Conservation (phyloP, 2,888 invertebrate genomes). For the Fragum fragum region DNA sequence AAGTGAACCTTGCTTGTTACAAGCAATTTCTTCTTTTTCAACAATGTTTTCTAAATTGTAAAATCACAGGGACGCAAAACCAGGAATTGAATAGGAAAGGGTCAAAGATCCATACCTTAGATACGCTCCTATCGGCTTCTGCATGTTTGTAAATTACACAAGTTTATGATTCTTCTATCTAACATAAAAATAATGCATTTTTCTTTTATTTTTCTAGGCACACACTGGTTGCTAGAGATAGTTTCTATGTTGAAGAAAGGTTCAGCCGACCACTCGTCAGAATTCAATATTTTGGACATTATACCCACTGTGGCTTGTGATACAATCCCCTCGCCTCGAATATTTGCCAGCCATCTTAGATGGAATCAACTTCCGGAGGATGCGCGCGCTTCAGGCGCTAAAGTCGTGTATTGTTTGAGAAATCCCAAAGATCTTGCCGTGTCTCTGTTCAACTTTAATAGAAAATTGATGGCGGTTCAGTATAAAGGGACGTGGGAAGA, state of each 20-base stretch:
- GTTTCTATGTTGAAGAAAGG: slow-evolving; percentile 37
- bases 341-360: slow-evolving; percentile 34
- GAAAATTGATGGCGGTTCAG: not conserved
- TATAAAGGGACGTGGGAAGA: slow-evolving; percentile 40
- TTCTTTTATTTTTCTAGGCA: slow-evolving; percentile 17
- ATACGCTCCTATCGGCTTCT: too few relatives aligned
- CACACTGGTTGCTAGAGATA: slow-evolving; percentile 46
- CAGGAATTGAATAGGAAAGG: too few relatives aligned
- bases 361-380: slow-evolving; percentile 39
- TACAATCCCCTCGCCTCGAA: slow-evolving; percentile 23
- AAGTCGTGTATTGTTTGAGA: slow-evolving; percentile 42
- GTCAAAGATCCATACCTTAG: too few relatives aligned
- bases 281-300: slow-evolving; percentile 38
- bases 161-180: too few relatives aligned
- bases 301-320: slow-evolving; percentile 23
- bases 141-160: too few relatives aligned
- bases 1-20: too few relatives aligned
- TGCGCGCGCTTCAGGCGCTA: slow-evolving; percentile 19
- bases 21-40: too few relatives aligned
- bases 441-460: slow-evolving; percentile 28
- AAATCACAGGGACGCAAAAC: too few relatives aligned
- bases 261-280: slow-evolving; percentile 17
- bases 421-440: slow-evolving; percentile 48
- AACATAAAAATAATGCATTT: too few relatives aligned
- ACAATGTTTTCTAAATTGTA: too few relatives aligned